Evolutionary conservation across 2,113 vertebrate species (phyloP), one percentile per base, ranked within the genome.

Genomic region (Mionectes macconnelli): DNA sequence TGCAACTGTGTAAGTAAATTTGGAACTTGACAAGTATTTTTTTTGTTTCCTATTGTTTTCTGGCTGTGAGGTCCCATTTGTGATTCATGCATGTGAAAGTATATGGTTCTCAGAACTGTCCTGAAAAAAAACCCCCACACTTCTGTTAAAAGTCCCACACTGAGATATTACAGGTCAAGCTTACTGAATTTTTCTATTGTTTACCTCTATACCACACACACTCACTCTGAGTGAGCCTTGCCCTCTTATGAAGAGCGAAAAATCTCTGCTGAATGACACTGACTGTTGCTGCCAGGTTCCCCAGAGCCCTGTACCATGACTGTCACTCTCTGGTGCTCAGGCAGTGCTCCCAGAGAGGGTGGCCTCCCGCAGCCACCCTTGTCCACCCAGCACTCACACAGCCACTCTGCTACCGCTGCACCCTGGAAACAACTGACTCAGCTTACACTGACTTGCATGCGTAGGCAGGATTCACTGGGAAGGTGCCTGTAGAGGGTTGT

Each of bases 371-470:
- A 91, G 33, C 13, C 55, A 64, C 13, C 16, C 45, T 53, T 62
- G 45, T 31, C 37, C 56, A 74, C 40, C 17, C 56, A 70, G 47
- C n/a, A 49, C 20, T 42, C 30, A 24, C 0, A 0, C 25, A 79
- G 31, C 5, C n/a, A 30, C n/a, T 11, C 47, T 60, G 28, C 19
- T 42, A 15, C 30, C 0, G 0, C 56, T 70, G 47, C 9, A n/a
- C 15, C 50, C 1, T 0, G 45, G 17, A 56, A 27, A 2, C 0
- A 0, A 12, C 14, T 40, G 44, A 63, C 45, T 69, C 55, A 44
- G 17, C 10, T 49, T 70, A 10, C 20, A 10, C 37, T 4, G n/a
- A 31, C 5, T 30, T 2, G 1, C 15, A 8, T 3, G 8, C 17
- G 44, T 7, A 55, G 53, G 33, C 30, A 50, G 40, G 8, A n/a